Conservation (phyloP, 2,888 invertebrate genomes). For the Ochropacha duplaris region DNA sequence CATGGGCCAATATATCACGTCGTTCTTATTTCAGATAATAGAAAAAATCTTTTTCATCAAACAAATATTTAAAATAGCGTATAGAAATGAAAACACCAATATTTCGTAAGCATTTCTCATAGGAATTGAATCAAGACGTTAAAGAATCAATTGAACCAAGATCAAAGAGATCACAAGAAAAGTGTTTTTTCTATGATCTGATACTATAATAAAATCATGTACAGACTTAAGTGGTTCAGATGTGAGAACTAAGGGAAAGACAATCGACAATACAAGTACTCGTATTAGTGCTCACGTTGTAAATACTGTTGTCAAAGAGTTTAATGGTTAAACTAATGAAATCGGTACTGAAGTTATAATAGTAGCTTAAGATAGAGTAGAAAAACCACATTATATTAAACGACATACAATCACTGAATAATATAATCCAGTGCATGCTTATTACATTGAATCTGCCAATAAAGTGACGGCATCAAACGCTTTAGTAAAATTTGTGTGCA, state of each 20-base stretch:
- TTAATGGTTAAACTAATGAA: slow-evolving; percentile 41
- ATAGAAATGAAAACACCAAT: no score
- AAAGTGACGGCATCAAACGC: slow-evolving; percentile 14
- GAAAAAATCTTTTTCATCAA: not conserved
- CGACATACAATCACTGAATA: not conserved
- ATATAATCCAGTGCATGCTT: slow-evolving; percentile 1
- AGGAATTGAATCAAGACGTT: no score
- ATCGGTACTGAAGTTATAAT: slow-evolving; percentile 43
- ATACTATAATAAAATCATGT: slow-evolving; percentile 28
- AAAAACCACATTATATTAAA: no score
- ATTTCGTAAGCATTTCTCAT: no score
- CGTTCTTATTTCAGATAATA: slow-evolving; percentile 19
- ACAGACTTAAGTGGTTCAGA: slow-evolving; percentile 42
- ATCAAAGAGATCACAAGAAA: not conserved
- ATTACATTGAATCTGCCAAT: slow-evolving; percentile 22
- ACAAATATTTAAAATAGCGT: no score
- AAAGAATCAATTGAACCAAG: no score
- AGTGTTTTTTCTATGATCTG: slow-evolving; percentile 8
- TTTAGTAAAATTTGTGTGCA: not conserved
- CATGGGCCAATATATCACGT: slow-evolving; percentile 48
- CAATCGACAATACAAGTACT: slow-evolving; percentile 70
- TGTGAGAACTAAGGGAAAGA: slow-evolving; percentile 50
- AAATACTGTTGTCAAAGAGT: slow-evolving; percentile 58
- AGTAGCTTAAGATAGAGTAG: slow-evolving; percentile 9
- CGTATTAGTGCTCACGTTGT: slow-evolving; percentile 70